Evolutionary conservation across 2,113 vertebrate species (phyloP), one percentile per base, ranked within the genome.

Genomic region (Cheirogaleus medius): DNA sequence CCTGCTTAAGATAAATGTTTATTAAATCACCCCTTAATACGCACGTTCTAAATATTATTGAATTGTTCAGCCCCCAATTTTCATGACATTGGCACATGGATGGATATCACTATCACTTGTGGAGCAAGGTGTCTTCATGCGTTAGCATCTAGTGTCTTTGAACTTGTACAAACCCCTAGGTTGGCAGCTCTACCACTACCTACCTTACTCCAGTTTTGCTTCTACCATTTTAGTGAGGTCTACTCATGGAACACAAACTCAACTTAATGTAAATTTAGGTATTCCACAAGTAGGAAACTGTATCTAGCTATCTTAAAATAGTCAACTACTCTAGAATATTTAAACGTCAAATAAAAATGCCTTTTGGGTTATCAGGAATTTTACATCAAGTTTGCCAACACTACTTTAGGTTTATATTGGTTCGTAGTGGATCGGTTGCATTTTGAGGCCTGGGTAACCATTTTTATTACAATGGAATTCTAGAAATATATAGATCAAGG

Each of bases 341-440:
- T 80, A 56, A 93, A 91, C 71, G 6, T 94, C 39, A 95, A 96
- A 42, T 85, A 6, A 44, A 68, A 91, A 87, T 84, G 9, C 34
- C 32, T 80, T 88, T 4, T 88, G 29, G 13, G 2, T 76, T 91
- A 47, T 89, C 66, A 85, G 17, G 14, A 80, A 64, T 81, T 84
- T 69, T 88, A 34, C 5, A 42, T 89, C 60, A 89, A 17, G 3
- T 89, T 80, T 54, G 6, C 10, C 27, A 66, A 13, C 4, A 58
- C 25, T 87, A 44, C 23, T 83, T 90, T 58, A n/a, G 17, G 56
- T 87, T 78, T 87, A 73, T 25, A 71, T 87, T 80, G 39, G 60
- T 58, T 90, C 7, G 6, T 66, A 63, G 89, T 63, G 89, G n/a
- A 1, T 37, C 71, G 52, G 6, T 21, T 94, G 37, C 8, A 44